phyloP scores from a whole-genome alignment of 1,140 invertebrate species.

The Elysia chlorotica region DNA sequence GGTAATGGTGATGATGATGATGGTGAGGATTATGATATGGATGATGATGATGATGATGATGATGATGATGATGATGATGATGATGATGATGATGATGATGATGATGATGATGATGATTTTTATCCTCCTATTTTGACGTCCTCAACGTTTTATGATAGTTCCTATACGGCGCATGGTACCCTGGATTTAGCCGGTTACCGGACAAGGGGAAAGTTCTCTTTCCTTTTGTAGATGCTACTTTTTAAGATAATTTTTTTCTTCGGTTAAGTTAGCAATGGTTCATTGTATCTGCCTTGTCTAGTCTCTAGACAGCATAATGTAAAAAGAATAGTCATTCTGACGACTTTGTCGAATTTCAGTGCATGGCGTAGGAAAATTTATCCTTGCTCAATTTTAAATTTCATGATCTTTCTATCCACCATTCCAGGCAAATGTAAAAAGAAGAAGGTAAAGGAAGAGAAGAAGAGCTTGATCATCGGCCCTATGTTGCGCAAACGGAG shows the following conservation, averaged over 20 bases:
- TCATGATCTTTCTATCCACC: background rate
- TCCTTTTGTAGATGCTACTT: too few species aligned
- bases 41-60: conserved; percentile 13
- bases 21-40: conserved; percentile 3
- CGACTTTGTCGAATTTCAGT: background rate
- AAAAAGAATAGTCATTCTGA: background rate
- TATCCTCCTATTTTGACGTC: too few species aligned
- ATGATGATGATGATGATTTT: conserved; percentile 14
- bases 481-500: conserved; percentile 41
- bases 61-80: conserved; percentile 1
- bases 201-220: too few species aligned
- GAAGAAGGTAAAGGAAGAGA: conserved; percentile 40
- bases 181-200: too few species aligned
- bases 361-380: background rate
- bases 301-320: background rate
- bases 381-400: background rate
- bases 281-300: background rate
- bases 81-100: conserved; percentile 13
- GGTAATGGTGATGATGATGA: conserved; percentile 9
- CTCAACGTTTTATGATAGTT: too few species aligned
- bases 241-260: background rate
- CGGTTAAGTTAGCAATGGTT: background rate
- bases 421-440: conserved; percentile 37
- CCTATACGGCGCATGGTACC: too few species aligned
- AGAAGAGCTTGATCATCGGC: conserved; percentile 40